Conservation (phyloP, 2,888 invertebrate species). For the Belgica antarctica region DNA sequence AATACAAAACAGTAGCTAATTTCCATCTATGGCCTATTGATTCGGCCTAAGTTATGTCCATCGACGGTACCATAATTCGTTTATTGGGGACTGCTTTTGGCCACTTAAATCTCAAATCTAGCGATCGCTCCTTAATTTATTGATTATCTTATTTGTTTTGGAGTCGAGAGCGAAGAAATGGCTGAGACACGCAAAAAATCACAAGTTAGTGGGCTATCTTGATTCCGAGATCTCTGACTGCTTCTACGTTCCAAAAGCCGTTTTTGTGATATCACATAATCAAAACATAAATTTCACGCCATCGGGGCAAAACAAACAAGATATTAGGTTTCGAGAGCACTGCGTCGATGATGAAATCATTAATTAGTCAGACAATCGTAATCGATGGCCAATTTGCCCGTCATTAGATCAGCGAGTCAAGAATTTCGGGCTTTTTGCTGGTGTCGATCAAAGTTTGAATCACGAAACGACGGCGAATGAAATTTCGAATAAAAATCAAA, state of each 20-base stretch:
- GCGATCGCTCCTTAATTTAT: background rate
- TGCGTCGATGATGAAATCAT: background rate
- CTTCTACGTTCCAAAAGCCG: too few species aligned
- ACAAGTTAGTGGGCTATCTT: too few species aligned
- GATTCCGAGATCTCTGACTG: too few species aligned
- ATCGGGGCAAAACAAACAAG: constrained; percentile 7
- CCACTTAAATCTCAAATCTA: background rate
- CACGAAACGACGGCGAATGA: background rate
- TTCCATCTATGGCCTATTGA: constrained; percentile 1
- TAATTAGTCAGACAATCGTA: background rate
- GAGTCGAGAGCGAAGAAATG: too few species aligned
- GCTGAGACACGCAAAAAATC: too few species aligned
- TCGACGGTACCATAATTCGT: background rate
- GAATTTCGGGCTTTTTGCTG: too few species aligned
- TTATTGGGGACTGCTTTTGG: background rate
- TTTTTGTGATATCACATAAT: constrained; percentile 1
- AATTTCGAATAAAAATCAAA: constrained; percentile 11
- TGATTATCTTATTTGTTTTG: too few species aligned
- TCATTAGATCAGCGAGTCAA: background rate
- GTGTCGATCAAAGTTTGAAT: too few species aligned
- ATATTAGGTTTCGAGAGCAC: background rate
- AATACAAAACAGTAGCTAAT: constrained; percentile 32
- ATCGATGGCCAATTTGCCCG: too few species aligned
- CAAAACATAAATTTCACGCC: constrained; percentile 7
- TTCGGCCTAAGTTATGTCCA: background rate